Conservation (phyloP, 1,140 invertebrate genomes). For the Drosophila kurseongensis region DNA sequence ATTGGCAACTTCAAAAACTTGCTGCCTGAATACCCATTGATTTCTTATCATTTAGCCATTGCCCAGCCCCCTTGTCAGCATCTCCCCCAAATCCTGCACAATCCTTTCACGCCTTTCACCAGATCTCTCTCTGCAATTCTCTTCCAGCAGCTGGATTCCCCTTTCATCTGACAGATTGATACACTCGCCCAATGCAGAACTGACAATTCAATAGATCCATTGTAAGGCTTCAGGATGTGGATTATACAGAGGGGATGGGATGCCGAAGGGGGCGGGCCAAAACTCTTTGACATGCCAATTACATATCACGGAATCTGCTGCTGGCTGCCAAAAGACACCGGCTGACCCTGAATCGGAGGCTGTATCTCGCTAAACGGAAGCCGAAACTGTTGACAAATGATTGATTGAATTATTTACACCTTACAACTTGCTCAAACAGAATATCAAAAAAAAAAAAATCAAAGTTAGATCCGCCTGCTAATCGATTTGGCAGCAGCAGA, state of each 20-base stretch:
- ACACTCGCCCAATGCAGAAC: constrained; percentile 39
- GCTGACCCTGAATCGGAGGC: constrained; percentile 62
- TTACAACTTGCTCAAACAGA: constrained; percentile 62
- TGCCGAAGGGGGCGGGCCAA: constrained; percentile 2
- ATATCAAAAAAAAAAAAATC: constrained; percentile 22
- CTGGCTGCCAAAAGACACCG: constrained; percentile 20
- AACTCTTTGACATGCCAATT: constrained; percentile 60
- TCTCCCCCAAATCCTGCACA: constrained; percentile 28
- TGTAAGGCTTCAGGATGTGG: constrained; percentile 58
- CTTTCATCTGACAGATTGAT: constrained; percentile 59
- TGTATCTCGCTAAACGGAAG: constrained; percentile 64
- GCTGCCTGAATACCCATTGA: constrained; percentile 18
- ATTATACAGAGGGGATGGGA: constrained; percentile 8
- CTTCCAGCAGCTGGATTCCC: constrained; percentile 45
- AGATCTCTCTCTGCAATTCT: neutral
- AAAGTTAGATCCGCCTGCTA: constrained; percentile 81
- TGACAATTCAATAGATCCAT: constrained; percentile 64
- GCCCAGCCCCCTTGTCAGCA: constrained; percentile 8
- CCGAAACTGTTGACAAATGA: constrained; percentile 81
- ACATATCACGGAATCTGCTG: constrained; percentile 34
- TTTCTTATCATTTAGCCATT: constrained; percentile 53
- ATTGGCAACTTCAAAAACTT: neutral
- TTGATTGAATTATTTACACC: constrained; percentile 83
- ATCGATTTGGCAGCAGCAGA: constrained; percentile 67
- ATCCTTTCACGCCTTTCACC: constrained; percentile 81